Percentiles rank a stretch among this genome's conserved stretches.
Conservation (phyloP, 2,113 vertebrate genomes). For the Lamprotornis superbus region DNA sequence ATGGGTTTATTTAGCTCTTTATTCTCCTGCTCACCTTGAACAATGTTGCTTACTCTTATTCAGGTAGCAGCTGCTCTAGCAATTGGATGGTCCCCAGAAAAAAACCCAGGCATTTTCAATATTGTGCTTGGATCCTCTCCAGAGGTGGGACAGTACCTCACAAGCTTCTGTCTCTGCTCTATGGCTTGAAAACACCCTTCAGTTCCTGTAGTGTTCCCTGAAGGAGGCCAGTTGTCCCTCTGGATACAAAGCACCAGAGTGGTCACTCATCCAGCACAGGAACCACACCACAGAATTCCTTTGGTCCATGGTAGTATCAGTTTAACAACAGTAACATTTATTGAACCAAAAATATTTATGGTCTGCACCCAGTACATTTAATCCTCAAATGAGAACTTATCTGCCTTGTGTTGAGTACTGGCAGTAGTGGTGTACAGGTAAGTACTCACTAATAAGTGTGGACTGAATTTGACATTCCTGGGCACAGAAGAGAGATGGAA, state of each 20-base stretch:
- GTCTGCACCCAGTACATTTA: not conserved
- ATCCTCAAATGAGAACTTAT: not conserved
- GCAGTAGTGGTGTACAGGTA: not conserved
- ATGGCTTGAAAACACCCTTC: not conserved
- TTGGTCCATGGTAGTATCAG: fast-evolving
- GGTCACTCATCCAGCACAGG: not conserved
- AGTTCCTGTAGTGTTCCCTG: not conserved
- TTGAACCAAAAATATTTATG: not conserved
- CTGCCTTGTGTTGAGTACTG: not conserved
- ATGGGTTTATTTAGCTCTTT: not conserved
- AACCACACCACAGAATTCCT: not conserved
- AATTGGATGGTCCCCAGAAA: not conserved
- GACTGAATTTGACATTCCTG: not conserved
- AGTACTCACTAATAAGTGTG: not conserved
- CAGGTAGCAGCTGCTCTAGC: not conserved
- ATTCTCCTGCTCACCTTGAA: not conserved
- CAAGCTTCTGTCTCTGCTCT: not conserved
- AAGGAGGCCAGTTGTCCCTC: not conserved
- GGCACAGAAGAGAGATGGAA: not conserved
- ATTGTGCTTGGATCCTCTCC: not conserved
- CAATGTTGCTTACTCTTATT: not conserved
- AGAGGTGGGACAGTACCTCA: not conserved
- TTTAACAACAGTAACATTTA: not conserved
- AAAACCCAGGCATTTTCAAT: not conserved
- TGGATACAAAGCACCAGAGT: not conserved